These are phyloP conservation scores for Hirtodrosophila cameraria DNA, from an alignment of 2,888 invertebrate species.

Conservation along the genomic window DNA sequence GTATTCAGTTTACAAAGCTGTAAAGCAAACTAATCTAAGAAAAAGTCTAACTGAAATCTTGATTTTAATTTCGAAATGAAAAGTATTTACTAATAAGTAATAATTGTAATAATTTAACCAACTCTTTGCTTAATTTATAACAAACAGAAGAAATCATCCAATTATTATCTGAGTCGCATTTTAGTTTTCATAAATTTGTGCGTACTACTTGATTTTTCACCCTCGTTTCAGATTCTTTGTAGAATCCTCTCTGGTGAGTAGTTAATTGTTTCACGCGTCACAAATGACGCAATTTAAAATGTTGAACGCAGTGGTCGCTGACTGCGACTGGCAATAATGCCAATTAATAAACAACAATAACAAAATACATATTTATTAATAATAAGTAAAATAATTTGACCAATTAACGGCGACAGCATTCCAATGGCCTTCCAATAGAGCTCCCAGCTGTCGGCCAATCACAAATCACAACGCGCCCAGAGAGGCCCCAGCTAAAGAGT, in stretches of 20 bases:
- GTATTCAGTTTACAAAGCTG: too few relatives aligned
- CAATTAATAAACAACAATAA: constrained; percentile 71
- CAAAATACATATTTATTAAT: constrained; percentile 76
- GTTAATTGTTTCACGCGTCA: constrained; percentile 57
- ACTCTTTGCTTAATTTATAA: too few relatives aligned
- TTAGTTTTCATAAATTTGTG: constrained; percentile 27
- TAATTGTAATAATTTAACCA: too few relatives aligned
- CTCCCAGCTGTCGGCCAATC: constrained; percentile 43
- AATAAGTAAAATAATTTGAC: constrained; percentile 76
- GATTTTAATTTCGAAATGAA: too few relatives aligned
- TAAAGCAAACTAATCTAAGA: too few relatives aligned
- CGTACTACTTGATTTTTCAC: constrained; percentile 12
- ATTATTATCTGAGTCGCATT: constrained; percentile 14
- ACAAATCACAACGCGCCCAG: constrained; percentile 42
- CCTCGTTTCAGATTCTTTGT: background rate
- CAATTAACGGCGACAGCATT: constrained; percentile 74
- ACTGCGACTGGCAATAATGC: constrained; percentile 61
- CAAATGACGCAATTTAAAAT: constrained; percentile 66
- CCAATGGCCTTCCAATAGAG: constrained; percentile 38
- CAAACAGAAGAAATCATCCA: background rate
- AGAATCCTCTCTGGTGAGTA: background rate
- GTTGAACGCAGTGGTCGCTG: constrained; percentile 13
- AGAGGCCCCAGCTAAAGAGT: constrained; percentile 7
- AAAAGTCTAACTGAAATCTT: too few relatives aligned
- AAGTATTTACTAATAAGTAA: too few relatives aligned